Conservation (phyloP, 2,113 vertebrate genomes). For the Triplophysa rosa region DNA sequence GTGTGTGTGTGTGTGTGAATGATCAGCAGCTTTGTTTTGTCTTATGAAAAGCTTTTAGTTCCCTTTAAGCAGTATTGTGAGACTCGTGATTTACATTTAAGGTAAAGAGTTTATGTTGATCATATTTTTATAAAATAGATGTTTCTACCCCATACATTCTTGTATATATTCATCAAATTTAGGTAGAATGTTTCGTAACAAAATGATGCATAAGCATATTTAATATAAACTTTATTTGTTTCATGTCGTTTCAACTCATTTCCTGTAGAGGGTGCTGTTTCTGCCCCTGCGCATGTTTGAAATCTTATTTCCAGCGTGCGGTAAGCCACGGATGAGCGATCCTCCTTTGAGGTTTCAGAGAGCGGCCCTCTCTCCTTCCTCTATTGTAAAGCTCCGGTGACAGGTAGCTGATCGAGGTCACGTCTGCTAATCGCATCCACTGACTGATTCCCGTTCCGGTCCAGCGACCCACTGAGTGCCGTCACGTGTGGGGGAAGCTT, state of each 20-base stretch:
- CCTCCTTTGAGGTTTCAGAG: slow-evolving; percentile 33
- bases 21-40: too few species aligned
- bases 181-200: too few species aligned
- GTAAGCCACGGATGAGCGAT: slow-evolving; percentile 33
- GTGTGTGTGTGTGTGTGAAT: too few species aligned
- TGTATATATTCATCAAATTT: too few species aligned
- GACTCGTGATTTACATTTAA: not conserved
- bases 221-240: too few species aligned
- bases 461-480: slow-evolving; percentile 29
- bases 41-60: too few species aligned
- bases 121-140: too few species aligned
- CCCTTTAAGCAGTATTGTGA: not conserved
- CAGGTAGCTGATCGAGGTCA: slow-evolving; percentile 35
- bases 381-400: slow-evolving; percentile 35
- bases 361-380: slow-evolving; percentile 18
- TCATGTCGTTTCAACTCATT: not conserved
- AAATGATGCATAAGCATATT: too few species aligned
- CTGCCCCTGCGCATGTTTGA: not conserved
- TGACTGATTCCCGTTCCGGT: slow-evolving; percentile 30
- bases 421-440: slow-evolving; percentile 43
- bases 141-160: too few species aligned
- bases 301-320: slow-evolving; percentile 11
- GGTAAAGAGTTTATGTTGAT: too few species aligned
- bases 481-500: slow-evolving; percentile 13
- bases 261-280: slow-evolving; percentile 28